Conservation (phyloP, 2,888 invertebrate species). For the Terebella lapidaria region DNA sequence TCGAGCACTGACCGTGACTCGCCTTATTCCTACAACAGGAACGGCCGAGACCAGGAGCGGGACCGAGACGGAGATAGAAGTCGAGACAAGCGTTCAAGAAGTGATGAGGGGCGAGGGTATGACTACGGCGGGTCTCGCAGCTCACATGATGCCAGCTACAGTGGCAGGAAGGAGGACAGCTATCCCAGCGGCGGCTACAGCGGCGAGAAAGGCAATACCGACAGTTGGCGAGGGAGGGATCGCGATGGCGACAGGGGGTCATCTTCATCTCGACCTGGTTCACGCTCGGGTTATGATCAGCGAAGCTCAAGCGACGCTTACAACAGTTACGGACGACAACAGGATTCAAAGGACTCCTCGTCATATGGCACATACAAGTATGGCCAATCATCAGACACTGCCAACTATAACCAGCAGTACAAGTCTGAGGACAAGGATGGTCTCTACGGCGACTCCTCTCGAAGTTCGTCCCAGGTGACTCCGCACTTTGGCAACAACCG, state of each 20-base stretch:
- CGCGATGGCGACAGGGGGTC: not conserved
- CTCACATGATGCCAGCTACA: not conserved
- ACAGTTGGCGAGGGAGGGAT: not conserved
- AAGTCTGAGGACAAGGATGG: not conserved
- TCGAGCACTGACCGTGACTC: not conserved
- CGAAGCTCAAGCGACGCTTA: not conserved
- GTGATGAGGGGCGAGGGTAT: not conserved
- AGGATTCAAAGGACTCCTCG: not conserved
- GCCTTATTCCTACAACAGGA: not conserved
- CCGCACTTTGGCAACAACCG: not conserved
- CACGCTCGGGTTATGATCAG: not conserved
- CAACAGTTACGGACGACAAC: not conserved
- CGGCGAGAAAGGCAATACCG: not conserved
- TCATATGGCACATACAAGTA: not conserved
- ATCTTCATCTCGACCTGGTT: not conserved
- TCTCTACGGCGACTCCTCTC: not conserved
- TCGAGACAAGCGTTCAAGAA: not conserved
- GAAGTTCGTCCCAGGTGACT: not conserved
- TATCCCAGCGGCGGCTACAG: not conserved
- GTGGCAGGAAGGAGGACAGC: not conserved
- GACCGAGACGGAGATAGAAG: not conserved
- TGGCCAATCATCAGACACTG: not conserved
- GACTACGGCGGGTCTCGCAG: not conserved
- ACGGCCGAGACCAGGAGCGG: not conserved
- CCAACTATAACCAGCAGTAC: not conserved